Percentiles rank a stretch among this genome's conserved stretches.
These are phyloP conservation scores for Diloba caeruleocephala DNA, from an alignment of 2,888 invertebrate genomes.

Conservation along the genomic window DNA sequence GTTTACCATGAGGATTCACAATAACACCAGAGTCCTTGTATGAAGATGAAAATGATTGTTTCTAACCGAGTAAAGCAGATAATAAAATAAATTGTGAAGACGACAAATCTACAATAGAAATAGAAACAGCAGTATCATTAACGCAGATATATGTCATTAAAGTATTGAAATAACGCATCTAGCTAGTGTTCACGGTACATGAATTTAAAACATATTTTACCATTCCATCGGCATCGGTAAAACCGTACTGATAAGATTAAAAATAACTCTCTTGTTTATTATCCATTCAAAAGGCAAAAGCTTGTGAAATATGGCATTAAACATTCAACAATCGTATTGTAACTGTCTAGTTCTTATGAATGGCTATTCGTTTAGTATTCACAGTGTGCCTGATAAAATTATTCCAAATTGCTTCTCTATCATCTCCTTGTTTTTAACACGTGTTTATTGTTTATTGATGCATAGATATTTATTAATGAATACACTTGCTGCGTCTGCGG, in stretches of 20 bases:
- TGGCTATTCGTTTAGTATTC: conserved; percentile 45
- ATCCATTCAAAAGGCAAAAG: conserved; percentile 34
- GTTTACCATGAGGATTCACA: neutral
- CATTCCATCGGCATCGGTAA: conserved; percentile 25
- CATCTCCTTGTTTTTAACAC: conserved; percentile 24
- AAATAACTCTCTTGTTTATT: conserved; percentile 31
- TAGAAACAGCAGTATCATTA: conserved; percentile 20
- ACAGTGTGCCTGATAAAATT: conserved; percentile 29
- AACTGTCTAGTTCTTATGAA: conserved; percentile 64
- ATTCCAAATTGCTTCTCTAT: conserved; percentile 29
- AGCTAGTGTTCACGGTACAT: conserved; percentile 1
- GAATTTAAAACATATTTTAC: conserved; percentile 21
- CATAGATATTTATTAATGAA: neutral
- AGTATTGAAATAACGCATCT: conserved; percentile 10
- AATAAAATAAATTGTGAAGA: too few relatives aligned
- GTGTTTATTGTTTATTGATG: conserved; percentile 23
- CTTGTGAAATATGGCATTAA: conserved; percentile 39
- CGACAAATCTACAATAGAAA: too few relatives aligned
- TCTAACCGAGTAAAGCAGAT: too few relatives aligned
- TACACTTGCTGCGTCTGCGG: too few relatives aligned
- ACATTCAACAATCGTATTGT: conserved; percentile 58
- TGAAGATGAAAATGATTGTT: conserved; percentile 1
- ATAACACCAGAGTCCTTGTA: too few relatives aligned
- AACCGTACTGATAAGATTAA: conserved; percentile 41
- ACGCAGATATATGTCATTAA: conserved; percentile 3